phyloP scores from a whole-genome alignment of 2,113 vertebrate genomes.

The Bucco capensis region DNA sequence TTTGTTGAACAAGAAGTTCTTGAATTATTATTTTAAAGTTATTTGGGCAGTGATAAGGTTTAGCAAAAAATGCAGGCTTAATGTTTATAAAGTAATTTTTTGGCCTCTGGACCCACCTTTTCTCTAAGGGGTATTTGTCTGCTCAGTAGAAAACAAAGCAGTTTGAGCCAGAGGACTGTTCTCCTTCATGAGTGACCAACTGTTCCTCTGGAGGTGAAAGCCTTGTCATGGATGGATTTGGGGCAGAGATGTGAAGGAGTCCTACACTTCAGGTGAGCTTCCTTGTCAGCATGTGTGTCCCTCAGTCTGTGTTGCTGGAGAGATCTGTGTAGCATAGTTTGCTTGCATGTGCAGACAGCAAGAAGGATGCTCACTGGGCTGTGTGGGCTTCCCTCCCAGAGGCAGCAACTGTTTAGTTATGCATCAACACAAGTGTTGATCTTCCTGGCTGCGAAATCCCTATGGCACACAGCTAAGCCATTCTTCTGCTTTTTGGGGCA shows the following conservation, averaged over 20 bases:
- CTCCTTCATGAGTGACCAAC: not conserved
- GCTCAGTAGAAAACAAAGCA: not conserved
- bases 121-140: not conserved
- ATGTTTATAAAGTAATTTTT: not conserved
- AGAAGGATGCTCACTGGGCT: not conserved
- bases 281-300: accelerated
- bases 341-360: not conserved
- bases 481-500: not conserved
- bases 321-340: accelerated
- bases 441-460: not conserved
- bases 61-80: not conserved
- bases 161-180: not conserved
- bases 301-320: not conserved
- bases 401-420: not conserved
- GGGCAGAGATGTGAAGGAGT: not conserved
- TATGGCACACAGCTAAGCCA: not conserved
- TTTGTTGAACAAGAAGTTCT: not conserved
- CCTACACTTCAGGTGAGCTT: not conserved
- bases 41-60: not conserved
- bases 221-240: not conserved
- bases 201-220: not conserved
- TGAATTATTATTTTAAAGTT: not conserved
- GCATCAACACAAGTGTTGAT: not conserved
- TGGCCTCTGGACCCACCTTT: not conserved
- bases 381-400: not conserved